Conservation (phyloP, 1,140 invertebrate genomes). For the Dendroctonus valens region DNA sequence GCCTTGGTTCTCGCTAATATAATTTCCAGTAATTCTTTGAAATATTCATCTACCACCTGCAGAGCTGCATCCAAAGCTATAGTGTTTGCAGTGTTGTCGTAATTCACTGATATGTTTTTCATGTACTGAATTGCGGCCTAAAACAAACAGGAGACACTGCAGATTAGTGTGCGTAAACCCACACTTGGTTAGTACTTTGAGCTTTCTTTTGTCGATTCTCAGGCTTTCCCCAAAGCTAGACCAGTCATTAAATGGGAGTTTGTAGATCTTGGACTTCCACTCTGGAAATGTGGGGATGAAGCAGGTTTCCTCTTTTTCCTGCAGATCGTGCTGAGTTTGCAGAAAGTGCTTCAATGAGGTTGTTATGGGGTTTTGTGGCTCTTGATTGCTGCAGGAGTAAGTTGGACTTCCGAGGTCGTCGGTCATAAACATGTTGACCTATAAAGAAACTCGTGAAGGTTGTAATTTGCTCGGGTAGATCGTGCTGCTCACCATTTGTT, state of each 20-base stretch:
- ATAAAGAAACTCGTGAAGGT: constrained; percentile 3
- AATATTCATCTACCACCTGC: constrained; percentile 26
- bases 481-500: constrained; percentile 7
- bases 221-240: constrained; percentile 16
- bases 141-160: neutral
- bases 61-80: constrained; percentile 29
- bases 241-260: constrained; percentile 32
- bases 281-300: constrained; percentile 20
- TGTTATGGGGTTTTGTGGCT: constrained; percentile 10
- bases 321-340: constrained; percentile 2
- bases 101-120: constrained; percentile 27
- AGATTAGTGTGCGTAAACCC: neutral
- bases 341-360: constrained; percentile 18
- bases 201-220: constrained; percentile 21
- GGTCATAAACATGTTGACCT: constrained; percentile 21
- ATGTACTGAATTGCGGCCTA: constrained; percentile 24
- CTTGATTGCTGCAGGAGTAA: neutral
- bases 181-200: constrained; percentile 4
- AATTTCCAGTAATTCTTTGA: constrained; percentile 33
- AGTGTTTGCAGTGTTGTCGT: constrained; percentile 27
- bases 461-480: neutral
- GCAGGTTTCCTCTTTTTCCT: constrained; percentile 10
- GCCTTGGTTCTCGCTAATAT: constrained; percentile 31
- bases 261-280: constrained; percentile 35
- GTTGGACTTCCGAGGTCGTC: constrained; percentile 15